A percentile compares a stretch with the other conserved stretches of the same genome.
phyloP scores from a whole-genome alignment of 2,113 vertebrate genomes.

The Amblyopsis rosae region DNA sequence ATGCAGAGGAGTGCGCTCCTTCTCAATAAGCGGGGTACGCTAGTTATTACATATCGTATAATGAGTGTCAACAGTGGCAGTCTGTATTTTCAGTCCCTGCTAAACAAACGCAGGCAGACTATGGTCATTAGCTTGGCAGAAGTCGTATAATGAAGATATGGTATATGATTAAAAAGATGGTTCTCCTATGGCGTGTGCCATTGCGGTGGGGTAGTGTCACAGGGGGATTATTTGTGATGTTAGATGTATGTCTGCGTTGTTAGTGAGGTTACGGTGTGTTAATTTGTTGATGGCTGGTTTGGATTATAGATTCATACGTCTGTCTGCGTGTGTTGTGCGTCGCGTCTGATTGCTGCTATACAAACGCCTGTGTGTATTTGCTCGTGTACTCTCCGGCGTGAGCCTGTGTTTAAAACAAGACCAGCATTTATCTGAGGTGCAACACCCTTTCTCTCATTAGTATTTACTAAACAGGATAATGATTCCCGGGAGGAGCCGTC shows the following conservation, averaged over 20 bases:
- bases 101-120: not conserved
- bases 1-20: not conserved
- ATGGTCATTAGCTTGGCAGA: not conserved
- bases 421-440: conserved; percentile 57
- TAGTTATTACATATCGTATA: conserved; percentile 15
- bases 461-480: conserved; percentile 76
- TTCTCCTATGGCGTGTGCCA: not conserved
- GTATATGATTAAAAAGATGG: not conserved
- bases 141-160: not conserved
- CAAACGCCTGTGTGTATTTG: not conserved
- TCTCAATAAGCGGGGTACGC: not conserved
- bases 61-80: conserved; percentile 3
- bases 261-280: conserved; percentile 16
- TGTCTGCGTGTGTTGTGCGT: not conserved
- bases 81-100: conserved; percentile 7
- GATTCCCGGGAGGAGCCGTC: conserved; percentile 64
- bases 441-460: conserved; percentile 76
- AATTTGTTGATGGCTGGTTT: conserved; percentile 11
- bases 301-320: conserved; percentile 9
- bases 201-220: not conserved
- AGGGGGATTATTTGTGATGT: not conserved
- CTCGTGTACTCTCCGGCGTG: conserved; percentile 8
- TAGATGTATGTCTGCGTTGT: conserved; percentile 11
- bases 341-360: not conserved
- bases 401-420: conserved; percentile 39